Percentiles rank a stretch among this genome's conserved stretches.
phyloP scores from a whole-genome alignment of 1,140 invertebrate genomes.

The Protaetia brevitarsis region DNA sequence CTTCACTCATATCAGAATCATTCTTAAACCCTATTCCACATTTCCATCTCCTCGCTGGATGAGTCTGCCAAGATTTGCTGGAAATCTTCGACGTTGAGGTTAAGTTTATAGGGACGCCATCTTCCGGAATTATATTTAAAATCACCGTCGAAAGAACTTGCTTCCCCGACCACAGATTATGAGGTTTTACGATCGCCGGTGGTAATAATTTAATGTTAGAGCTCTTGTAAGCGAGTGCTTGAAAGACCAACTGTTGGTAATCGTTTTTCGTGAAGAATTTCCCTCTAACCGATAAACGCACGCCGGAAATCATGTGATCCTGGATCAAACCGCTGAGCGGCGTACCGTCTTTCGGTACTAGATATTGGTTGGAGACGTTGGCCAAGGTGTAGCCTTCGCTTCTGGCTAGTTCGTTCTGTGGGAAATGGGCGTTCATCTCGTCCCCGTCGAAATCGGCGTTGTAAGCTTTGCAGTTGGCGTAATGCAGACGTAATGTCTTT shows the following conservation, averaged over 20 bases:
- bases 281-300: slow-evolving; percentile 82
- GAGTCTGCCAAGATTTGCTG: slow-evolving; percentile 66
- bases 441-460: slow-evolving; percentile 99
- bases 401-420: slow-evolving; percentile 89
- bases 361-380: slow-evolving; percentile 83
- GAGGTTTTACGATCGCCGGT: slow-evolving; percentile 88
- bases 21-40: slow-evolving; percentile 57
- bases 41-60: slow-evolving; percentile 56
- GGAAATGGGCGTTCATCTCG: slow-evolving; percentile 98
- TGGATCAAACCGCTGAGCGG: slow-evolving; percentile 97
- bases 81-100: slow-evolving; percentile 81
- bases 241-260: slow-evolving; percentile 89
- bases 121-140: slow-evolving; percentile 80
- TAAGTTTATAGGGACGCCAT: slow-evolving; percentile 72
- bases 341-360: slow-evolving; percentile 98
- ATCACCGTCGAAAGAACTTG: slow-evolving; percentile 88
- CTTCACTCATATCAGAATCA: slow-evolving; percentile 76
- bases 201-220: slow-evolving; percentile 72
- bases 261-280: slow-evolving; percentile 80
- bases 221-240: slow-evolving; percentile 67
- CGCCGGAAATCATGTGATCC: slow-evolving; percentile 96
- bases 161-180: slow-evolving; percentile 93
- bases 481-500: slow-evolving; percentile 94
- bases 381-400: slow-evolving; percentile 80
- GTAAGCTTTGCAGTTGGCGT: slow-evolving; percentile 98